These are phyloP conservation scores for Orthonyx spaldingii DNA, from an alignment of 2,113 vertebrate species.

Conservation along the genomic window DNA sequence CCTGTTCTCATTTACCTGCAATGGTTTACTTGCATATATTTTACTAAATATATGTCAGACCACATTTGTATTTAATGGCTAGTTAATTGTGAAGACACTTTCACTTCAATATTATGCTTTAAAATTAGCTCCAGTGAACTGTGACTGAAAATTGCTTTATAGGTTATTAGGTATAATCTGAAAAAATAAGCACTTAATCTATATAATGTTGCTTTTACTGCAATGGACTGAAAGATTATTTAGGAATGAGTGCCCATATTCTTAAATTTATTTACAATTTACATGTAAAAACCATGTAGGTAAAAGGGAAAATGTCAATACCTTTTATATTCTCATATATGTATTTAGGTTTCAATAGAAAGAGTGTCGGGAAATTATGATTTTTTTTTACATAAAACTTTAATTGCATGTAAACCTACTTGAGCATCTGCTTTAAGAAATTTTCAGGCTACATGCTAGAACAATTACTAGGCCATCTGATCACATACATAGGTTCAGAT, in stretches of 20 bases:
- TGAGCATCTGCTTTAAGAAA: background rate
- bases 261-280: constrained; percentile 4
- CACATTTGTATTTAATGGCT: constrained; percentile 54
- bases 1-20: background rate
- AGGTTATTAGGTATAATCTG: constrained; percentile 61
- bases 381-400: background rate
- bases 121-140: constrained; percentile 61
- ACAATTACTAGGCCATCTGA: background rate
- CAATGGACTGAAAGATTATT: constrained; percentile 27
- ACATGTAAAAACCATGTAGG: background rate
- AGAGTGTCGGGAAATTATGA: background rate
- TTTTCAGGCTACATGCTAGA: background rate
- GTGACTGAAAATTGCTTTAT: constrained; percentile 48
- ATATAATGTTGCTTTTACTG: constrained; percentile 35
- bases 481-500: background rate
- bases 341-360: background rate
- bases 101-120: constrained; percentile 58
- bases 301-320: background rate
- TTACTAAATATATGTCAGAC: constrained; percentile 38
- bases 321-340: background rate
- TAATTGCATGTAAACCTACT: background rate
- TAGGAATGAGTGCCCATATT: constrained; percentile 15
- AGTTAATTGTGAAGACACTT: constrained; percentile 64
- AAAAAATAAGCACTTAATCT: constrained; percentile 61
- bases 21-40: constrained; percentile 45